Evolutionary conservation across 2,888 invertebrate species (phyloP).

Genomic region (Erebia aethiops): DNA sequence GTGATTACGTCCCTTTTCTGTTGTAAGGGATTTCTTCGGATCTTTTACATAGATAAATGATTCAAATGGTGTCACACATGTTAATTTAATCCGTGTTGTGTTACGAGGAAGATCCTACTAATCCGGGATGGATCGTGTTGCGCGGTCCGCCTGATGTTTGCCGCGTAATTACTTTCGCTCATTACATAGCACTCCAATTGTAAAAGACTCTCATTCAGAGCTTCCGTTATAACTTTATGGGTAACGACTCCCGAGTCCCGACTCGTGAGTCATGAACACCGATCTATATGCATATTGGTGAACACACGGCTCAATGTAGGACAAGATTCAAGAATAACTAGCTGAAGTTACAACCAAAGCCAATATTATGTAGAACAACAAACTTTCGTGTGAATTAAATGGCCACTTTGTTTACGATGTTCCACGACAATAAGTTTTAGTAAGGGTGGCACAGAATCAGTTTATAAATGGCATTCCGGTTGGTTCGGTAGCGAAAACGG

Average conservation of each 20-base stretch:
- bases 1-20: slow-evolving; percentile 72
- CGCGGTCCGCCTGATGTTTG: slow-evolving; percentile 64
- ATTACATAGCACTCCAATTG: slow-evolving; percentile 42
- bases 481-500: slow-evolving; percentile 45
- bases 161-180: slow-evolving; percentile 71
- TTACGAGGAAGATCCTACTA: slow-evolving; percentile 70
- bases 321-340: neutral
- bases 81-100: slow-evolving; percentile 75
- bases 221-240: neutral
- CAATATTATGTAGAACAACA: slow-evolving; percentile 16
- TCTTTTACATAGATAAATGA: slow-evolving; percentile 77
- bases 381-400: slow-evolving; percentile 24
- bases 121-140: slow-evolving; percentile 69
- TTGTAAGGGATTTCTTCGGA: slow-evolving; percentile 75
- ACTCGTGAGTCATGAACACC: no score
- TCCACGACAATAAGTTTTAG: slow-evolving; percentile 33
- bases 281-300: neutral
- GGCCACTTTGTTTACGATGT: slow-evolving; percentile 26
- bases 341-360: neutral
- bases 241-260: neutral
- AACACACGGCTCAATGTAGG: neutral
- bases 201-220: slow-evolving; percentile 21
- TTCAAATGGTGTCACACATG: slow-evolving; percentile 72
- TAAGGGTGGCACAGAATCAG: slow-evolving; percentile 41
- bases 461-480: slow-evolving; percentile 46